Conservation (phyloP, 1,140 invertebrate genomes). For the Gryllus bimaculatus region DNA sequence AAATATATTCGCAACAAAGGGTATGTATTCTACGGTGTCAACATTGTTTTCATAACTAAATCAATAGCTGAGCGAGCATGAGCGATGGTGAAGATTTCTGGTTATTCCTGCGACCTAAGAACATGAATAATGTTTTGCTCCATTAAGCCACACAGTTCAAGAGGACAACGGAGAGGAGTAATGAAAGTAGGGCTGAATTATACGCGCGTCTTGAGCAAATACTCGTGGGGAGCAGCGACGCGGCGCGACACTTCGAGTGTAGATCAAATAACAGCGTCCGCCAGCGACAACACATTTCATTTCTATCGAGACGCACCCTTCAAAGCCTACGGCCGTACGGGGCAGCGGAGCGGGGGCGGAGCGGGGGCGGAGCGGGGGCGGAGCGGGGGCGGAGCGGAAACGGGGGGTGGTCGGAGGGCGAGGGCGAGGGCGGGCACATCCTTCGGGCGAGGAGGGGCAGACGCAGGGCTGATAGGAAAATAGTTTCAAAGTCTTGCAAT, state of each 20-base stretch:
- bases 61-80: no score
- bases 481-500: conserved; percentile 5
- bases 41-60: no score
- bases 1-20: no score
- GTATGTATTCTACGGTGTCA: no score
- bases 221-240: not conserved
- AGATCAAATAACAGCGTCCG: not conserved
- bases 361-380: no score
- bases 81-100: no score
- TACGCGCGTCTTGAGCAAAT: not conserved
- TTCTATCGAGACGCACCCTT: not conserved
- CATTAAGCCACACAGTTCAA: not conserved
- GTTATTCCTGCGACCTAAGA: not conserved
- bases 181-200: not conserved
- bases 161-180: not conserved
- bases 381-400: not conserved
- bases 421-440: not conserved
- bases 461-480: not conserved
- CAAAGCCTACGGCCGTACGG: no score
- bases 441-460: not conserved
- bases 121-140: not conserved
- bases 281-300: conserved; percentile 1
- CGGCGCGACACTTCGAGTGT: not conserved
- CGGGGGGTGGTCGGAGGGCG: no score
- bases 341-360: not conserved